Percentiles rank a stretch among this genome's conserved stretches.
phyloP scores from a whole-genome alignment of 2,797 vertebrate genomes.

The Pipistrellus nathusii region DNA sequence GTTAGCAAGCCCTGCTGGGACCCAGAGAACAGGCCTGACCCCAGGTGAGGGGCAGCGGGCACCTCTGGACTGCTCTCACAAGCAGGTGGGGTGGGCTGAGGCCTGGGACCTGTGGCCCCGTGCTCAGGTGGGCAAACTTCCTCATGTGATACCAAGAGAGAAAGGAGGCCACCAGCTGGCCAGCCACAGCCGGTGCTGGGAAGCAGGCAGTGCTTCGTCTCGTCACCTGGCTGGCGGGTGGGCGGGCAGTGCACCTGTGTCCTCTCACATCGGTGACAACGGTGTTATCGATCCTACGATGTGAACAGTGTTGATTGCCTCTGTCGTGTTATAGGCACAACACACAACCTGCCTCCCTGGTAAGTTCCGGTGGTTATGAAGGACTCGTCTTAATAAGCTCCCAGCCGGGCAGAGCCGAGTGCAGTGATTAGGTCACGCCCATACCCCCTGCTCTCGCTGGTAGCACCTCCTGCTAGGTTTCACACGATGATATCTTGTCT shows the following conservation, averaged over 20 bases:
- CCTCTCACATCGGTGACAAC: rapidly evolving
- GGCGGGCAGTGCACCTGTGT: too few relatives aligned
- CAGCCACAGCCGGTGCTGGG: background rate
- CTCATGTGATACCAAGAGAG: too few relatives aligned
- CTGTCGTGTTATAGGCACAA: background rate
- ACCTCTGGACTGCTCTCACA: background rate
- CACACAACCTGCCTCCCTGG: background rate
- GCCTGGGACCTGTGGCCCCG: background rate
- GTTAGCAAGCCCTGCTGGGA: background rate
- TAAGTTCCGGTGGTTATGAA: background rate
- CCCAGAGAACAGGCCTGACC: background rate
- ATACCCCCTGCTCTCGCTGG: background rate
- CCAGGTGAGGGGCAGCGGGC: background rate
- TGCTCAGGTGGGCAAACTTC: background rate
- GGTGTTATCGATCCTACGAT: background rate
- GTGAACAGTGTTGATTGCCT: background rate
- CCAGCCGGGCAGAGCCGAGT: background rate
- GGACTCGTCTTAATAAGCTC: background rate
- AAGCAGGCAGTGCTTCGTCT: background rate
- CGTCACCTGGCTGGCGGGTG: background rate
- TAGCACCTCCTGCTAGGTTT: slow-evolving; percentile 22
- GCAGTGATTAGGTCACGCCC: background rate
- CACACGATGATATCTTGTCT: background rate
- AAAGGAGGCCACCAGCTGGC: too few relatives aligned
- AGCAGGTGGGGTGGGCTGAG: background rate